Evolutionary conservation across 2,797 vertebrate species (phyloP).

Genomic region (Siniperca obscura): DNA sequence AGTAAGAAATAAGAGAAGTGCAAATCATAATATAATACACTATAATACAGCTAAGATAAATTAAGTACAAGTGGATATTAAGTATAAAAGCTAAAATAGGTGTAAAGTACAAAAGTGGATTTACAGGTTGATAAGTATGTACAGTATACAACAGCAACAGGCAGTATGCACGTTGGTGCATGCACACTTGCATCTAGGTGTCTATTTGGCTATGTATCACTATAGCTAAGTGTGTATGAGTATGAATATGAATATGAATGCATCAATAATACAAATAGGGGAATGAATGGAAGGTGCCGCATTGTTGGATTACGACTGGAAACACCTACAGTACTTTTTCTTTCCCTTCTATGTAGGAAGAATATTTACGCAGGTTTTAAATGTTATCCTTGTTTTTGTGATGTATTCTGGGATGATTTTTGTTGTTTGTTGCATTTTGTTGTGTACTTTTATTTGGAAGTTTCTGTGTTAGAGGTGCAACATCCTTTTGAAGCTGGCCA

Average conservation of each 20-base stretch:
- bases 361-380: neutral
- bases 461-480: neutral
- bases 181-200: neutral
- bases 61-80: too few species aligned
- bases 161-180: too few species aligned
- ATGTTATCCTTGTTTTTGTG: neutral
- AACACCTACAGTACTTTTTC: neutral
- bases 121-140: too few species aligned
- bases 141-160: too few species aligned
- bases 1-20: too few species aligned
- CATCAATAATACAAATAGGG: neutral
- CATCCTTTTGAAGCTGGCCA: neutral
- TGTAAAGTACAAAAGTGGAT: too few species aligned
- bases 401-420: neutral
- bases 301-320: neutral
- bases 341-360: neutral
- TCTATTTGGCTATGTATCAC: neutral
- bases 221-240: neutral
- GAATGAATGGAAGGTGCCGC: neutral
- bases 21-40: too few species aligned
- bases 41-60: too few species aligned
- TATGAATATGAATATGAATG: too few species aligned
- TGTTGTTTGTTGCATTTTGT: neutral
- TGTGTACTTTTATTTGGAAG: neutral
- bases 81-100: too few species aligned